Percentiles rank a stretch among this genome's conserved stretches.
Evolutionary conservation across 2,113 vertebrate genomes (phyloP).

Genomic region (Odontophorus gujanensis): DNA sequence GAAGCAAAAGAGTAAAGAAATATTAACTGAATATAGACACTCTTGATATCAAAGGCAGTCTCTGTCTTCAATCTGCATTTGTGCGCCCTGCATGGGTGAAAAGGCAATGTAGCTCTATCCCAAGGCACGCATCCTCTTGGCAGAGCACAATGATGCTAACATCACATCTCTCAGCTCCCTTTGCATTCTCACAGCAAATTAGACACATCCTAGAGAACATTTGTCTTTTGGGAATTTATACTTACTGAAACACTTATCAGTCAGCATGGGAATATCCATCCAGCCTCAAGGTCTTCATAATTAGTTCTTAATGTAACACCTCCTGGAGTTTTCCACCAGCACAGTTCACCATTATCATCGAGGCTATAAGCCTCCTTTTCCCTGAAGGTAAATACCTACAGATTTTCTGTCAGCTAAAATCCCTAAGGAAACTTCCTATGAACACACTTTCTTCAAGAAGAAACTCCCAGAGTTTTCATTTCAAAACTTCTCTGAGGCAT

Average conservation of each 20-base stretch:
- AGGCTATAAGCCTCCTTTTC: not conserved
- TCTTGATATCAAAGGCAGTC: constrained; percentile 41
- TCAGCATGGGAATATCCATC: not conserved
- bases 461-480: not conserved
- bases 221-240: not conserved
- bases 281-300: not conserved
- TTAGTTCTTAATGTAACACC: not conserved
- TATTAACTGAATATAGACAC: constrained; percentile 69
- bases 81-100: not conserved
- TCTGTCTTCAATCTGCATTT: constrained; percentile 30
- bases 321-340: not conserved
- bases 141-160: not conserved
- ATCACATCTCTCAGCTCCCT: not conserved
- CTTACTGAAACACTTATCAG: not conserved
- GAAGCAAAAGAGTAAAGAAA: constrained; percentile 54
- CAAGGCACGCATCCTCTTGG: constrained; percentile 9
- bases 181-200: not conserved
- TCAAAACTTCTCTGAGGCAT: not conserved
- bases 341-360: not conserved
- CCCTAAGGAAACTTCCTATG: not conserved
- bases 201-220: not conserved
- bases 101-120: not conserved
- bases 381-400: not conserved
- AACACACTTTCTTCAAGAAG: not conserved
- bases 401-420: constrained; percentile 7